phyloP scores from a whole-genome alignment of 37 sponge, comb jelly and placozoan species.

The Chondrilla cf. caribensis region DNA sequence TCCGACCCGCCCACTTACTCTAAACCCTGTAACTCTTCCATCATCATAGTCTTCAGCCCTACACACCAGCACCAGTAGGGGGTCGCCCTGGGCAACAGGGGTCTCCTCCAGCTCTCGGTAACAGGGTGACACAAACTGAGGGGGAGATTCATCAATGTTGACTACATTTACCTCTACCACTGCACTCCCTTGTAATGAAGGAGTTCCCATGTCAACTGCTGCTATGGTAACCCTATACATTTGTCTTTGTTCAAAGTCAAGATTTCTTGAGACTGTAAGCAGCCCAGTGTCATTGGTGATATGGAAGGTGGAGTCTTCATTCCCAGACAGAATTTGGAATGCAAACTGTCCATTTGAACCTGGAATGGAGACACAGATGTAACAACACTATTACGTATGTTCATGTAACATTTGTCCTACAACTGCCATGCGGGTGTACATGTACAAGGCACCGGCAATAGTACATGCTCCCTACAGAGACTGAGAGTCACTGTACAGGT shows the following conservation, averaged over 20 bases:
- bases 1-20: background rate
- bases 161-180: background rate
- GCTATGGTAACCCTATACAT: slow-evolving; percentile 22
- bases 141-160: slow-evolving; percentile 23
- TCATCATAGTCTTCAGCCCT: slow-evolving; percentile 24
- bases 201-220: slow-evolving; percentile 48
- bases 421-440: no score
- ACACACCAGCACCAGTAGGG: background rate
- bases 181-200: slow-evolving; percentile 8
- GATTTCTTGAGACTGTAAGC: background rate
- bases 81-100: background rate
- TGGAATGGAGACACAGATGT: background rate
- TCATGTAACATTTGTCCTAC: background rate
- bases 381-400: background rate
- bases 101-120: background rate
- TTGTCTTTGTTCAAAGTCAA: slow-evolving; percentile 1
- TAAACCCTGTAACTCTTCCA: background rate
- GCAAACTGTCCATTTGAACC: background rate
- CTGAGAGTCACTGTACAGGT: no score
- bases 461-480: no score
- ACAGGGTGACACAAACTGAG: slow-evolving; percentile 2
- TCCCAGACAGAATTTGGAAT: background rate
- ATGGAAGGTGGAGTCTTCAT: background rate
- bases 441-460: no score
- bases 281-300: background rate